These are phyloP conservation scores for Sebastolobus altivelis DNA, from an alignment of 2,797 vertebrate genomes.

Conservation along the genomic window DNA sequence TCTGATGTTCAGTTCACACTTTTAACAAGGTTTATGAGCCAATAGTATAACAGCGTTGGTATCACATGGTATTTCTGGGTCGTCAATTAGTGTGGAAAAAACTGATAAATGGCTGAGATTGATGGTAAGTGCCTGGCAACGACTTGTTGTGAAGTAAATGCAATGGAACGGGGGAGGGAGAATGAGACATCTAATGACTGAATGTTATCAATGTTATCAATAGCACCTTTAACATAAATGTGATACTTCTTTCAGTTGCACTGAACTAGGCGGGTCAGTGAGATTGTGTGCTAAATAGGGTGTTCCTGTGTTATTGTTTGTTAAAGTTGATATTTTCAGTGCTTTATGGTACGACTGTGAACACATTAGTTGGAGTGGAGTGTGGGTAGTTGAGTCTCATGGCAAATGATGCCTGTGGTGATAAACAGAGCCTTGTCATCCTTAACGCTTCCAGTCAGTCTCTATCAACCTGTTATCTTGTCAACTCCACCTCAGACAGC, in stretches of 20 bases:
- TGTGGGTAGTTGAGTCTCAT: not conserved
- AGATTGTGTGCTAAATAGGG: not conserved
- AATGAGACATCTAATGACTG: too few relatives aligned
- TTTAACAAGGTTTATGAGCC: too few relatives aligned
- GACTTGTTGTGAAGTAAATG: too few relatives aligned
- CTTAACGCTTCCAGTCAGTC: slow-evolving; percentile 5
- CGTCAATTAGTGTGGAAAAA: too few relatives aligned
- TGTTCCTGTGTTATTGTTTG: not conserved
- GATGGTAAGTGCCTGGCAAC: too few relatives aligned
- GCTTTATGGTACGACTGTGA: not conserved
- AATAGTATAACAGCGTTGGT: too few relatives aligned
- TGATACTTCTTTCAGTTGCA: slow-evolving; percentile 1
- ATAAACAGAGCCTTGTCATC: slow-evolving; percentile 11
- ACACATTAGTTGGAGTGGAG: not conserved
- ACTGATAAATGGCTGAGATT: too few relatives aligned
- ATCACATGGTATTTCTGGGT: too few relatives aligned
- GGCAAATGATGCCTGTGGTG: not conserved
- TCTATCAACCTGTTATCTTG: slow-evolving; percentile 36
- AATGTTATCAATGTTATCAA: too few relatives aligned
- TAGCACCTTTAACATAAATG: not conserved
- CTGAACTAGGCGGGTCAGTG: not conserved
- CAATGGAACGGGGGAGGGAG: too few relatives aligned
- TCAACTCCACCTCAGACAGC: slow-evolving; percentile 50
- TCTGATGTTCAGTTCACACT: too few relatives aligned
- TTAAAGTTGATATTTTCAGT: slow-evolving; percentile 9